Conservation (phyloP, 2,888 invertebrate species). For the Hymenopus coronatus region DNA sequence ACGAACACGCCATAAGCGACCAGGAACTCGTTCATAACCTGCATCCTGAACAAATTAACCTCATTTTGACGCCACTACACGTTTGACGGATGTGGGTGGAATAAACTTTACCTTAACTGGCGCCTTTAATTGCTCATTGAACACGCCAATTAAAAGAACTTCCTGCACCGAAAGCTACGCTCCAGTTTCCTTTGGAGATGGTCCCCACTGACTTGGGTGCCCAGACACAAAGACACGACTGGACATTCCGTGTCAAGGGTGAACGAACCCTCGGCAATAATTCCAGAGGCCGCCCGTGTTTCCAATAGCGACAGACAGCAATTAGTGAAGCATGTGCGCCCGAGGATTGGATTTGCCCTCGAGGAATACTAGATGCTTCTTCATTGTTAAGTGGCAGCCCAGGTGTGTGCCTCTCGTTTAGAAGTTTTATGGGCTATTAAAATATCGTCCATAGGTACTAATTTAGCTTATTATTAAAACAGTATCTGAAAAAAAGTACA, state of each 20-base stretch:
- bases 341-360: neutral
- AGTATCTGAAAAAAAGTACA: no score
- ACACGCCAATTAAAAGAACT: neutral
- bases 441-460: no score
- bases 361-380: neutral
- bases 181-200: neutral
- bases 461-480: no score
- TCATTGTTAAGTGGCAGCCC: neutral
- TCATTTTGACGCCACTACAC: neutral
- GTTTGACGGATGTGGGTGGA: neutral
- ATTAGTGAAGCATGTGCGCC: neutral
- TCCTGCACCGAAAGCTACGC: neutral
- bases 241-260: neutral
- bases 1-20: no score
- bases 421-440: no score
- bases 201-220: neutral
- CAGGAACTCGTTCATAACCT: neutral
- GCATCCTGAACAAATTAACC: neutral
- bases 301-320: neutral
- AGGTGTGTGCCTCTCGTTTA: no score
- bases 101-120: neutral
- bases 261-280: neutral
- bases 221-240: neutral
- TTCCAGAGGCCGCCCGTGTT: neutral
- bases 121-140: neutral